Percentiles rank a stretch among this genome's conserved stretches.
Conservation (phyloP, 2,888 invertebrate genomes). For the Drosophila peninsularis region DNA sequence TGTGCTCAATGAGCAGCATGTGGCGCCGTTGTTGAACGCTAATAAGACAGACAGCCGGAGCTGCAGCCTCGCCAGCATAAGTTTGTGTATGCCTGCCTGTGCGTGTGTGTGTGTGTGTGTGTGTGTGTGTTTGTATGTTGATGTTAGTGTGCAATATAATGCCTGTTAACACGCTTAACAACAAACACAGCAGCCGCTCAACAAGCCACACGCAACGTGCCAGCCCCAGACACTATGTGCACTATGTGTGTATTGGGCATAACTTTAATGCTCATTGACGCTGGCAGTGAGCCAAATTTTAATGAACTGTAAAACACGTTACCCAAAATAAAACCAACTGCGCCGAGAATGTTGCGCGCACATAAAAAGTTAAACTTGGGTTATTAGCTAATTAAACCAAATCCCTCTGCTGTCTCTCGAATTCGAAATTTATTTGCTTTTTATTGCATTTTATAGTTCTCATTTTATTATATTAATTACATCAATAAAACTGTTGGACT, state of each 20-base stretch:
- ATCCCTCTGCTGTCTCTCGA: background rate
- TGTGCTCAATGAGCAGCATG: slow-evolving; percentile 57
- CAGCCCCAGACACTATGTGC: slow-evolving; percentile 49
- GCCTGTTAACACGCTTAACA: slow-evolving; percentile 80
- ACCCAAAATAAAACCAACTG: slow-evolving; percentile 12
- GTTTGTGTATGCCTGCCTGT: slow-evolving; percentile 18
- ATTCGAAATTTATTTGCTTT: background rate
- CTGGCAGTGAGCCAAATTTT: slow-evolving; percentile 77
- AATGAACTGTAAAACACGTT: slow-evolving; percentile 68
- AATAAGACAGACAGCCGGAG: slow-evolving; percentile 60
- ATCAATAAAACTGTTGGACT: background rate
- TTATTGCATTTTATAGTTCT: background rate
- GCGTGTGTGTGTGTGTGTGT: slow-evolving; percentile 7
- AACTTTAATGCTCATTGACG: slow-evolving; percentile 76
- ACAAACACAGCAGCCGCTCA: slow-evolving; percentile 55
- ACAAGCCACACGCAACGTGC: slow-evolving; percentile 50
- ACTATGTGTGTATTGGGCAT: slow-evolving; percentile 68
- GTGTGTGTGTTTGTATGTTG: slow-evolving; percentile 23
- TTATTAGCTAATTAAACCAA: slow-evolving; percentile 29
- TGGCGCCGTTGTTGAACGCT: slow-evolving; percentile 59
- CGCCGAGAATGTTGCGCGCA: background rate
- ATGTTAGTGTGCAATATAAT: slow-evolving; percentile 62
- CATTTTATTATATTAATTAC: background rate
- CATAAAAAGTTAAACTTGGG: slow-evolving; percentile 8
- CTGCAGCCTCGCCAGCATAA: slow-evolving; percentile 23